Conservation (phyloP, 2,113 vertebrate species). For the Probosciger aterrimus region DNA sequence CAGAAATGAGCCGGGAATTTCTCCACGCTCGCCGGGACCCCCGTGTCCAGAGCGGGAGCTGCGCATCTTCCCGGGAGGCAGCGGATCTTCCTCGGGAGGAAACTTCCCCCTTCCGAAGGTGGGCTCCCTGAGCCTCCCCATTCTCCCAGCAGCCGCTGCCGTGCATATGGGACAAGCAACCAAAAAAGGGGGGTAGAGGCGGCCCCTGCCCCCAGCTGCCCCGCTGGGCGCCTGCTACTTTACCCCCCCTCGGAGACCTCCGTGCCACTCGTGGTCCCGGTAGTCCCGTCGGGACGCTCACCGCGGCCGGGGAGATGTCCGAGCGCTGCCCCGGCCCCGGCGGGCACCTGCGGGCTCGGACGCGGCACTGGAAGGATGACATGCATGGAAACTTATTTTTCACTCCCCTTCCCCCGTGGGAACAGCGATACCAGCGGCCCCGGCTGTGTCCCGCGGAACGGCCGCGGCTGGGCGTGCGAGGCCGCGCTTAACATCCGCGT, state of each 20-base stretch:
- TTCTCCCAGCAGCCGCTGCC: not conserved
- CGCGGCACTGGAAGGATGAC: not conserved
- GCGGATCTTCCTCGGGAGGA: not conserved
- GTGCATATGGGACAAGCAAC: rapidly evolving
- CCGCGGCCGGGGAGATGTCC: not conserved
- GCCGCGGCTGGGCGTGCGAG: not conserved
- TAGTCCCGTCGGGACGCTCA: not conserved
- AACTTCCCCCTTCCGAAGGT: not conserved
- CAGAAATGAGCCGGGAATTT: not conserved
- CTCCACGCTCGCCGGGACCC: not conserved
- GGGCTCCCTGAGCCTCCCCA: not conserved
- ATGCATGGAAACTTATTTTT: not conserved
- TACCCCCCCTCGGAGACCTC: not conserved
- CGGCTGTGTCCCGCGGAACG: not conserved
- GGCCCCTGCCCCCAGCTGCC: not conserved
- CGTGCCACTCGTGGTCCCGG: not conserved
- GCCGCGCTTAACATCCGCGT: not conserved
- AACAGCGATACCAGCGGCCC: not conserved
- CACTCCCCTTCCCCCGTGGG: not conserved
- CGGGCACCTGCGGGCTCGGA: not conserved
- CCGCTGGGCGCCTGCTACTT: too few species aligned
- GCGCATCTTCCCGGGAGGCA: not conserved
- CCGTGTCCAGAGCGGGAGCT: not conserved
- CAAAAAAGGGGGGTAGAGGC: not conserved
- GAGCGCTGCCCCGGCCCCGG: not conserved